Evolutionary conservation across 2,113 vertebrate genomes (phyloP).

Genomic region (Eudyptes chrysolophus): DNA sequence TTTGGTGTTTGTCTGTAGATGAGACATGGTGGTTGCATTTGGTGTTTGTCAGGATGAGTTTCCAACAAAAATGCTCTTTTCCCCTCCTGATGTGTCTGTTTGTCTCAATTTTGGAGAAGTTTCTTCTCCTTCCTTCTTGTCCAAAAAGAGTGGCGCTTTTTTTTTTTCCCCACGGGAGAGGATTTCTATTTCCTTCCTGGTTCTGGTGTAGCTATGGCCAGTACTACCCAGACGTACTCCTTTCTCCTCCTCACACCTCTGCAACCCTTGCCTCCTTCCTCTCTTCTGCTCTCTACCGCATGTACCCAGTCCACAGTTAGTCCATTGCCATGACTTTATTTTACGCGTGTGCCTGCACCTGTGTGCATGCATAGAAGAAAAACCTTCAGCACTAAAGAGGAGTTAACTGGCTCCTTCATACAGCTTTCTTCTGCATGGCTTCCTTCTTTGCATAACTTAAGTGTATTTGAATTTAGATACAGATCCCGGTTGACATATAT

Average conservation of each 20-base stretch:
- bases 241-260: background rate
- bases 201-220: background rate
- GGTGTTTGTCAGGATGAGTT: background rate
- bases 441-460: background rate
- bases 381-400: background rate
- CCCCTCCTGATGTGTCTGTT: background rate
- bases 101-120: background rate
- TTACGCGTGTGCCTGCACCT: background rate
- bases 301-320: background rate
- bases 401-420: background rate
- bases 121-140: background rate
- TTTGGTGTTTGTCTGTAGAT: background rate
- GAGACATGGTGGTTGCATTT: background rate
- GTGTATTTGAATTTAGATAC: background rate
- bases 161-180: background rate
- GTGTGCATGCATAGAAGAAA: background rate
- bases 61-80: background rate
- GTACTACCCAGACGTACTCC: background rate
- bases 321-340: background rate
- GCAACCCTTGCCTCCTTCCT: background rate
- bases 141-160: background rate
- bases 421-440: constrained; percentile 16
- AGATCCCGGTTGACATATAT: fast-evolving
- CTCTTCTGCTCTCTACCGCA: background rate
- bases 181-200: background rate